These are phyloP conservation scores for Drosophila meridiana DNA, from an alignment of 2,888 invertebrate genomes.

Conservation along the genomic window DNA sequence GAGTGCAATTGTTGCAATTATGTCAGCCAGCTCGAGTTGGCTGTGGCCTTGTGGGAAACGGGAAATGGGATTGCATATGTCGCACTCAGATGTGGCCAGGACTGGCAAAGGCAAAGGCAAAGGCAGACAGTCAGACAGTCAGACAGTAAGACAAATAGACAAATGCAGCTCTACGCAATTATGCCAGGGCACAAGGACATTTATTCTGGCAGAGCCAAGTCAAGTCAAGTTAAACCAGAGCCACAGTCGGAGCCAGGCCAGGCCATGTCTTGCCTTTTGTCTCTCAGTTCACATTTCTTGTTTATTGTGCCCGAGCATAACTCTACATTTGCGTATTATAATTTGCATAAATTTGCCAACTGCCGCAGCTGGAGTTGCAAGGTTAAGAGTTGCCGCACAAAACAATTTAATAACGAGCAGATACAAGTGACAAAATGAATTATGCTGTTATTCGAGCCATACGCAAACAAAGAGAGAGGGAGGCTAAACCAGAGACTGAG, in stretches of 20 bases:
- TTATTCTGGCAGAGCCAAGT: conserved; percentile 33
- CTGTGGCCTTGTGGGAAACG: conserved; percentile 26
- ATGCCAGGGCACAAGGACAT: conserved; percentile 41
- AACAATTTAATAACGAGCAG: conserved; percentile 76
- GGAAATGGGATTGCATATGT: conserved; percentile 36
- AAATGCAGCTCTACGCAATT: conserved; percentile 48
- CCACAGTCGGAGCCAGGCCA: not conserved
- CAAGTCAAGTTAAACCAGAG: not conserved
- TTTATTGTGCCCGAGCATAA: conserved; percentile 72
- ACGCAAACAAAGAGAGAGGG: conserved; percentile 16
- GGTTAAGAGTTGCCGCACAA: conserved; percentile 62
- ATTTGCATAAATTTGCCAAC: conserved; percentile 75
- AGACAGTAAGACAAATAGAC: conserved; percentile 9
- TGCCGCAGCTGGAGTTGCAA: conserved; percentile 33
- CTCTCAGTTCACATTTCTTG: conserved; percentile 69
- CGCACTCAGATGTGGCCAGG: conserved; percentile 16
- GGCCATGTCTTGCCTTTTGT: conserved; percentile 60
- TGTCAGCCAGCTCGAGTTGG: conserved; percentile 53
- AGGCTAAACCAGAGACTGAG: not conserved
- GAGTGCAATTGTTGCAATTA: conserved; percentile 75
- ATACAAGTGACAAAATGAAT: conserved; percentile 80
- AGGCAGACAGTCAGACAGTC: conserved; percentile 29
- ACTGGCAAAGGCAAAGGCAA: conserved; percentile 6
- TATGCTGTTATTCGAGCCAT: conserved; percentile 72
- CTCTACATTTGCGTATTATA: conserved; percentile 80